Base-by-base conservation (phyloP, 2,888 invertebrate species). In the Tricholauxania praeusta region DNA sequence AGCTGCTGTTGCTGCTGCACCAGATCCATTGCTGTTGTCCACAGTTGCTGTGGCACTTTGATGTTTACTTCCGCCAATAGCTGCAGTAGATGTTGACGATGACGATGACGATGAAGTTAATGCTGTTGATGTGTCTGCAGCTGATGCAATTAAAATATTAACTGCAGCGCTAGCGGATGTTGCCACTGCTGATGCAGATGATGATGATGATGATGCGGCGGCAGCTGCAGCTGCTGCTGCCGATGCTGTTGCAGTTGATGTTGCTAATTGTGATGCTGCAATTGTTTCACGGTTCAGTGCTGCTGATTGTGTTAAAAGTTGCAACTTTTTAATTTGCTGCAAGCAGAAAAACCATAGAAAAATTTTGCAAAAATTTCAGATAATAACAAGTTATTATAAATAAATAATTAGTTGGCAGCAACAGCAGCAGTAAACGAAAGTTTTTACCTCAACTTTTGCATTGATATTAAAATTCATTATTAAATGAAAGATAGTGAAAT, bases 301-400 rank as follows among this genome's bases (percentile, higher is more conserved):
- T 70, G 87, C 87, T 77, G 86, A 85, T 82, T 88, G 87, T 76
- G 87, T 86, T 77, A 88, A 82, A 75, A 84, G 82, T 80, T 87
- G 87, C 76, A 87, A 82, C 80, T 87, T 86, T 81, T 87, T 85
- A 78, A 87, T 86, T 87, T 87, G 87, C 87, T 87, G 84, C 74
- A 77, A 79, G 75, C 60, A 72, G 72, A 71, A 68, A 57, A 15
- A 19, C 32, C 28, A 70, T 2, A 68, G 8, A 57, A 12, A 68
- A 49, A 60, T 19, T n/a, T 10, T n/a, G 10, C 7, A 53, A n/a
- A 66, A 3, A 49, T 28, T n/a, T 48, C 6, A 39, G 7, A 53
- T 53, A 53, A 53, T n/a, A 47, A 63, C 47, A 63, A 63, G 53
- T 64, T 15, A 48, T 49, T 65, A 19, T 51, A 51, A 47, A 65